phyloP scores from a whole-genome alignment of 2,113 vertebrate genomes.

The Ascaphus truei region DNA sequence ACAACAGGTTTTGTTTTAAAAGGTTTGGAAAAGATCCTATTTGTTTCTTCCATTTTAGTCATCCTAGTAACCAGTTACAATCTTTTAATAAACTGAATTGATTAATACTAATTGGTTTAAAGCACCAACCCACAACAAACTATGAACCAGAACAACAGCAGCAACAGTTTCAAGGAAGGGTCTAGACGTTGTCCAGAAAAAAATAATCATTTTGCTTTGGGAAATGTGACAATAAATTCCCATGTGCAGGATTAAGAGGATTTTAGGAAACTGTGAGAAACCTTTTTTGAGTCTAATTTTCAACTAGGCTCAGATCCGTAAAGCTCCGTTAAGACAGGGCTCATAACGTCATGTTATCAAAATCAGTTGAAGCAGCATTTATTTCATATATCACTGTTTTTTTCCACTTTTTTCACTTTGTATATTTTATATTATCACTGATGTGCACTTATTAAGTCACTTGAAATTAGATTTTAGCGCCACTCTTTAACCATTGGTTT shows the following conservation, averaged over 20 bases:
- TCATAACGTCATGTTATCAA: too few species aligned
- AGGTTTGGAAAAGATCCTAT: not conserved
- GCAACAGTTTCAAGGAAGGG: not conserved
- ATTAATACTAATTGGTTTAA: not conserved
- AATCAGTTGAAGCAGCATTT: too few species aligned
- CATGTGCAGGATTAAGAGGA: not conserved
- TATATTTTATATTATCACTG: too few species aligned
- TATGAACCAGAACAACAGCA: not conserved
- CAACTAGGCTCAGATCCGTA: too few species aligned
- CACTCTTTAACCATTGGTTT: too few species aligned
- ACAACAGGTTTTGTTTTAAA: not conserved
- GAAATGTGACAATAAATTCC: not conserved
- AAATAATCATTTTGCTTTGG: not conserved
- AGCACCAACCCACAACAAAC: not conserved
- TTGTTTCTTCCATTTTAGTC: too few species aligned
- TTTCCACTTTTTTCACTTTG: too few species aligned
- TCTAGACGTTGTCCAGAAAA: not conserved
- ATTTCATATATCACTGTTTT: too few species aligned
- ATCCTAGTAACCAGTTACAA: not conserved
- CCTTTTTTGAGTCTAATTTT: not conserved
- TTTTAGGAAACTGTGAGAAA: not conserved
- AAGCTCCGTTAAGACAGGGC: too few species aligned
- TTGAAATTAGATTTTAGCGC: too few species aligned
- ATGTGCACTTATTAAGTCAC: too few species aligned
- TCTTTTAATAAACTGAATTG: not conserved